phyloP scores from a whole-genome alignment of 2,797 vertebrate genomes.

The Thamnophis elegans region DNA sequence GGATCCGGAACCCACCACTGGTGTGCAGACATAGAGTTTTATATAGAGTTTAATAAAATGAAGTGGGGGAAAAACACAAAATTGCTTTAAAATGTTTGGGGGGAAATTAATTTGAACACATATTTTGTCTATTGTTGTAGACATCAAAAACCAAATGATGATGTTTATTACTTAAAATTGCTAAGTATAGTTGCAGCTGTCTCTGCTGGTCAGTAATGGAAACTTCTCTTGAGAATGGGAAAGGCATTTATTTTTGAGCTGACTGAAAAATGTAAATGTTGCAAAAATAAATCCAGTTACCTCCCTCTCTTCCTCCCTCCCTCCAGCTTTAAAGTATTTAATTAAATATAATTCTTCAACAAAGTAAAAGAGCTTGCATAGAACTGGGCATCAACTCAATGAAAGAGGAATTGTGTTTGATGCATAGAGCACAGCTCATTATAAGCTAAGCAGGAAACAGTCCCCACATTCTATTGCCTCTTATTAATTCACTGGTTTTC shows the following conservation, averaged over 20 bases:
- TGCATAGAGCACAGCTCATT: slow-evolving; percentile 24
- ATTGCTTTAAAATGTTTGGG: not conserved
- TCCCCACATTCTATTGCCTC: slow-evolving; percentile 1
- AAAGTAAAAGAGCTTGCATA: not conserved
- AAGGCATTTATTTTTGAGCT: slow-evolving; percentile 12
- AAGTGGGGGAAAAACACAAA: not conserved
- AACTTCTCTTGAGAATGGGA: not conserved
- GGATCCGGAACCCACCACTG: no score
- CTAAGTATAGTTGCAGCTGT: slow-evolving; percentile 1
- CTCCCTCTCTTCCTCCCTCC: not conserved
- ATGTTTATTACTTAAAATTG: not conserved
- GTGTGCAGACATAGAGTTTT: not conserved
- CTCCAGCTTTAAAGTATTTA: not conserved
- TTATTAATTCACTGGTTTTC: slow-evolving; percentile 4
- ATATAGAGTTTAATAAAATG: not conserved
- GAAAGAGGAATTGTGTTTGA: slow-evolving; percentile 11
- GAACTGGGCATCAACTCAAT: slow-evolving; percentile 2
- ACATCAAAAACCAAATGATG: not conserved
- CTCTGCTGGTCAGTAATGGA: not conserved
- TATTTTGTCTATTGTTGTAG: not conserved
- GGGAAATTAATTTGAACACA: not conserved
- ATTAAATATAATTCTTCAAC: slow-evolving; percentile 11
- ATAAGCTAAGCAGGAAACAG: not conserved
- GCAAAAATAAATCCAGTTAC: slow-evolving; percentile 16
- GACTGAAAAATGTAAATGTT: slow-evolving; percentile 15